Percentiles rank a stretch among this genome's conserved stretches.
These are phyloP conservation scores for Augiades crinisus DNA, from an alignment of 2,888 invertebrate species.

Conservation along the genomic window DNA sequence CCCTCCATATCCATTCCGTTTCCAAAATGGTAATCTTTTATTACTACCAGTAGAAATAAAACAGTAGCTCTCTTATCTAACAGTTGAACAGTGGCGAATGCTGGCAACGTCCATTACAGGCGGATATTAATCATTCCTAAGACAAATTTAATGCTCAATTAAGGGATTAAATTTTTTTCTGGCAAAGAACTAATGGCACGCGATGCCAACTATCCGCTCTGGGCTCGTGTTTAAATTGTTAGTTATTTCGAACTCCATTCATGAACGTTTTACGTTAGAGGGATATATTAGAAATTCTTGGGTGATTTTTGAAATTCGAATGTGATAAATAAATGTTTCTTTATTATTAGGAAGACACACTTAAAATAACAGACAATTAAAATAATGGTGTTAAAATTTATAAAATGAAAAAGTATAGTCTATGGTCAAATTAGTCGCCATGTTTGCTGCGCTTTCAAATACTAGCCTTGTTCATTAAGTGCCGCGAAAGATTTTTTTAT, in stretches of 20 bases:
- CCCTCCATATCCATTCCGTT: not conserved
- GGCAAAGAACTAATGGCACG: slow-evolving; percentile 25
- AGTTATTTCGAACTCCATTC: slow-evolving; percentile 1
- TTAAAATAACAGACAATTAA: too few relatives aligned
- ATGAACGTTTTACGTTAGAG: too few relatives aligned
- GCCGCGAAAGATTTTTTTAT: too few relatives aligned
- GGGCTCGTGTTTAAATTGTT: not conserved
- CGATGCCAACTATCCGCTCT: slow-evolving; percentile 20
- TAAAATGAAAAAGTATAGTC: too few relatives aligned
- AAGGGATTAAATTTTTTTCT: slow-evolving; percentile 27
- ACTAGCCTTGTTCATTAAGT: too few relatives aligned
- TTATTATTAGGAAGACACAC: too few relatives aligned
- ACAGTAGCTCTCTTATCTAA: slow-evolving; percentile 16
- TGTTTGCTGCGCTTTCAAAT: too few relatives aligned
- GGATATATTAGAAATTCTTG: too few relatives aligned
- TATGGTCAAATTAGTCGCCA: too few relatives aligned
- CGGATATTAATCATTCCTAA: slow-evolving; percentile 25
- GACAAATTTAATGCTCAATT: slow-evolving; percentile 29
- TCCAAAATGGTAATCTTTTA: slow-evolving; percentile 7
- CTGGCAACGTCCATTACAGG: slow-evolving; percentile 25
- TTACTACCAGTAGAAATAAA: slow-evolving; percentile 19
- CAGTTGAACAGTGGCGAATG: slow-evolving; percentile 18
- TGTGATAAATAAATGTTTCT: too few relatives aligned
- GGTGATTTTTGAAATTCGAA: too few relatives aligned
- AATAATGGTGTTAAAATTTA: too few relatives aligned